Base-by-base conservation (phyloP, 2,113 vertebrate genomes). In the Melanotaenia duboulayi region DNA sequence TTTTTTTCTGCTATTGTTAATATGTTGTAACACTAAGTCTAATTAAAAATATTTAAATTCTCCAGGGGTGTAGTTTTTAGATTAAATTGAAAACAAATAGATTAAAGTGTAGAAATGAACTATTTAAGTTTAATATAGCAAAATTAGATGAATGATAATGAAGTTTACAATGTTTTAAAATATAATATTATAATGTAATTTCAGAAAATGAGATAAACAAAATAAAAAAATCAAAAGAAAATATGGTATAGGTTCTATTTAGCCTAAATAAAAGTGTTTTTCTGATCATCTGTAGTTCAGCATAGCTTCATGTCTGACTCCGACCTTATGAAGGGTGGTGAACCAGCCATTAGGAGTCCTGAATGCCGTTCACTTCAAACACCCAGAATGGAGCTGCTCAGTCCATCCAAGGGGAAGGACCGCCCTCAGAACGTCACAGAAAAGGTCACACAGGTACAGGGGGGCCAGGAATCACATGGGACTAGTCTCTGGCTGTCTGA, bases 381-480 rank as follows among this genome's bases (percentile, higher is more conserved):
- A 11, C 56, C 71, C 20, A 81, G 70, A 73, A 88, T 90, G 70
- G 92, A 94, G 81, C 87, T 91, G 16, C 86, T 78, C 40, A 71
- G 79, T 51, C 86, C 88, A 50, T 89, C 90, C 77, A 92, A 90
- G 66, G 84, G 91, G 78, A 93, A 90, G 88, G 90, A 91, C 11
- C 70, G 79, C 65, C 70, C 83, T 44, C 91, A 89, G 57, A 89
- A 92, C 65, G 78, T 93, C 81, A 94, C 80, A 74, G 90, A 93
- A 80, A 93, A 89, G 74, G 90, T 93, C 81, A 93, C 92, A 0
- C 90, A 91, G 91, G 92, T 93, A 91, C 1, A 74, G 39, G 42
- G 63, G 24, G 63, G 24, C 9, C 6, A 4, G 46, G 44, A 71
- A 60, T 73, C 17, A 48, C 44, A 20, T 16, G 56, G 48, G 11